Percentiles rank a stretch among this genome's conserved stretches.
Evolutionary conservation across 2,888 invertebrate genomes (phyloP).

Genomic region (Scotopteryx bipunctaria): DNA sequence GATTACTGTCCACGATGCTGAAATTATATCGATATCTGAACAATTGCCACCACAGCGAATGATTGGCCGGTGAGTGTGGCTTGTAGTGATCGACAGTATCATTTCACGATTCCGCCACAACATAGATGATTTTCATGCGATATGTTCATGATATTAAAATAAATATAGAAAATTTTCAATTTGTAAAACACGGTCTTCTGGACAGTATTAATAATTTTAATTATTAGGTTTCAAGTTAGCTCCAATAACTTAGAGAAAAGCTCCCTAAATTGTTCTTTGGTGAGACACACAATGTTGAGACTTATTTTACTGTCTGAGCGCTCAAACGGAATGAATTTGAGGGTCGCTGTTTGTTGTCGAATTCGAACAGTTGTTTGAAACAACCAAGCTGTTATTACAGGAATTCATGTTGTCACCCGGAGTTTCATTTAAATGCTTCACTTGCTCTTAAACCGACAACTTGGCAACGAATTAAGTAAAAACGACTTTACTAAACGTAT

Average conservation of each 20-base stretch:
- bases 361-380: constrained; percentile 43
- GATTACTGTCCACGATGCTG: background rate
- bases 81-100: constrained; percentile 30
- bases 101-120: constrained; percentile 27
- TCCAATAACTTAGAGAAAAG: constrained; percentile 9
- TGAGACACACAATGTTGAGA: constrained; percentile 17
- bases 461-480: constrained; percentile 55
- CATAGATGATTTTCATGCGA: background rate
- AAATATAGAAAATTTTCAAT: background rate
- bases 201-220: background rate
- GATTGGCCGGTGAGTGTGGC: constrained; percentile 33
- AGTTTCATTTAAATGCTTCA: constrained; percentile 47
- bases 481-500: constrained; percentile 53
- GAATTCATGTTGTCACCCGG: constrained; percentile 44
- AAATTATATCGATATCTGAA: constrained; percentile 40
- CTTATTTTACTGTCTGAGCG: constrained; percentile 25
- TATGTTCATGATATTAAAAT: background rate
- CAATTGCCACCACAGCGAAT: constrained; percentile 47
- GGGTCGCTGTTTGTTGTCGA: constrained; percentile 38
- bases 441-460: constrained; percentile 43
- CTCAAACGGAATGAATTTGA: constrained; percentile 33
- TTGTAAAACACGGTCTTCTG: background rate
- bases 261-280: constrained; percentile 22
- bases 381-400: constrained; percentile 44
- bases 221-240: constrained; percentile 12